Conservation (phyloP, 2,113 vertebrate genomes). For the Dromas ardeola region DNA sequence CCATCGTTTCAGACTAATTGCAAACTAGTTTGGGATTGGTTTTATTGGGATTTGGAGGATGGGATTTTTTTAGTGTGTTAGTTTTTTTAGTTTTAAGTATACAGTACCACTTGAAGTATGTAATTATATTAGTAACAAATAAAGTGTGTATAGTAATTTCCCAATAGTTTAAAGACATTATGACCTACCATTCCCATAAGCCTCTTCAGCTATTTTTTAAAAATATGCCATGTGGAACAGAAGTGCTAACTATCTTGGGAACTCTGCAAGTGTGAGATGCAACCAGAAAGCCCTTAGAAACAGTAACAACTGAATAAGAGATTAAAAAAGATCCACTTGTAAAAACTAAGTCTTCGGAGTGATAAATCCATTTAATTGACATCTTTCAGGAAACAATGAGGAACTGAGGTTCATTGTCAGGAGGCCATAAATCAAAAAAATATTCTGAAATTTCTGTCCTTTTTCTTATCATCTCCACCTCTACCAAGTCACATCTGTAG, state of each 20-base stretch:
- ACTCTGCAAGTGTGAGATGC: not conserved
- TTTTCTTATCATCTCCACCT: not conserved
- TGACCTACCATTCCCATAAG: not conserved
- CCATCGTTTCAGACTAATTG: not conserved
- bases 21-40: not conserved
- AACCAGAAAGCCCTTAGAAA: not conserved
- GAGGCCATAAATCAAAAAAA: not conserved
- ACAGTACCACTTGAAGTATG: not conserved
- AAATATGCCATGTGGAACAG: not conserved
- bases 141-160: not conserved
- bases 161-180: not conserved
- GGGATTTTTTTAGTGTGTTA: not conserved
- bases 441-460: not conserved
- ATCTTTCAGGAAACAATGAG: not conserved
- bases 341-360: not conserved
- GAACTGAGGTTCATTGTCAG: not conserved
- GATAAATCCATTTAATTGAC: not conserved
- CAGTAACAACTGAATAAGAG: not conserved
- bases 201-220: not conserved
- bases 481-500: not conserved
- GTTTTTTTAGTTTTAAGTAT: not conserved
- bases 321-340: not conserved
- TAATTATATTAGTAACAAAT: not conserved
- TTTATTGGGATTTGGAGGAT: accelerated
- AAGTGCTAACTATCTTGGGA: not conserved